phyloP scores from a whole-genome alignment of 2,113 vertebrate genomes.

The Machaerirhynchus nigripectus region DNA sequence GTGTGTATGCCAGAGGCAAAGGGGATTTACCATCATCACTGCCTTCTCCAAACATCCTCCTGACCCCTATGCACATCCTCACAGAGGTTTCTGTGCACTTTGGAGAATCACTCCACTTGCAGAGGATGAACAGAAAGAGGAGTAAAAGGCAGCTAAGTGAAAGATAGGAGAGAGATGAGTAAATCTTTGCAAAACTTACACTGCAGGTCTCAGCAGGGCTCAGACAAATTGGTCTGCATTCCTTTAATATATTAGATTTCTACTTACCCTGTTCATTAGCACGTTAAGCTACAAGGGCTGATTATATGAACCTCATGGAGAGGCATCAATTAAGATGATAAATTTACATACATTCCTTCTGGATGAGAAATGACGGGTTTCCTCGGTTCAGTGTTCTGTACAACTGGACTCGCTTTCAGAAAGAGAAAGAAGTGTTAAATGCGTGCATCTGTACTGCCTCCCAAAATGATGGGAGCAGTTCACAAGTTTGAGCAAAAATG shows the following conservation, averaged over 20 bases:
- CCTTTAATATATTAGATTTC: conserved; percentile 36
- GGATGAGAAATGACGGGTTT: not conserved
- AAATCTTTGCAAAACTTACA: conserved; percentile 5
- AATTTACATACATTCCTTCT: conserved; percentile 48
- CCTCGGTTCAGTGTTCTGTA: conserved; percentile 21
- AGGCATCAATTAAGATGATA: conserved; percentile 44
- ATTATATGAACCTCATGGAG: conserved; percentile 37
- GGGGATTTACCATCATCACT: not conserved
- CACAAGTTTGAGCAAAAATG: conserved; percentile 50
- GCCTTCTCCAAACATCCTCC: not conserved
- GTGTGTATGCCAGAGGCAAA: not conserved
- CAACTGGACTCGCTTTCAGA: conserved; percentile 9
- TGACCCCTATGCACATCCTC: not conserved
- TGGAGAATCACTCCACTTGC: not conserved
- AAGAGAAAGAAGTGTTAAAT: conserved; percentile 34
- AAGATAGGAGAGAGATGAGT: not conserved
- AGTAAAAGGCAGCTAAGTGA: not conserved
- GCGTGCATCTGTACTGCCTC: conserved; percentile 1
- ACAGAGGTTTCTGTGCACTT: not conserved
- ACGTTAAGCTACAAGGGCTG: conserved; percentile 29
- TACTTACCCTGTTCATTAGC: conserved; percentile 33
- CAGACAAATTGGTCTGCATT: conserved; percentile 45
- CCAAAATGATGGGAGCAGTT: conserved; percentile 30
- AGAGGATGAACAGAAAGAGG: not conserved
- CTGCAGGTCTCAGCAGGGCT: conserved; percentile 31